Evolutionary conservation across 2,888 invertebrate genomes (phyloP), one percentile per base, ranked within the genome.

Genomic region (Exocentrus adspersus): DNA sequence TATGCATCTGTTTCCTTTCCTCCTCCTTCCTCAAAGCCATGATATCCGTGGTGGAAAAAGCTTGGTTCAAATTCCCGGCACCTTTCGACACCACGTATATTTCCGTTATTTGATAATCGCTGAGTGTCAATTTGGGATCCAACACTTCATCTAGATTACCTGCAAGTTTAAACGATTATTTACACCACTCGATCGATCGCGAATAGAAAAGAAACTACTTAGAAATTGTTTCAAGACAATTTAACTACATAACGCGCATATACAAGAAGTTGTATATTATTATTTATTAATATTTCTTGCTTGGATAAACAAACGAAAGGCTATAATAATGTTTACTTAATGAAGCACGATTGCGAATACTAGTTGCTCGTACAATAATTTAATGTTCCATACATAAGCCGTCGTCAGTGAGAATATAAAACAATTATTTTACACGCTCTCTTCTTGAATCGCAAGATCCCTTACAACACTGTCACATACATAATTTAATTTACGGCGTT

Each of bases 31-130:
- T 84, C 41, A 87, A 78, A 0, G 85, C 86, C 84, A 87, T 86
- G 70, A 87, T 86, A 72, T 88, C 86, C 54, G 75, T 80, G 0
- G 80, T 75, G 0, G 83, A 81, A 63, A 82, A 81, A 4, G 80
- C 75, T 71, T 85, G 85, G 21, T 83, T 82, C 60, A 86, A 80
- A 62, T 84, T 78, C 14, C 83, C 82, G 1, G 85, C 82, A 28
- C 86, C 85, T 69, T 85, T 86, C 5, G 85, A 82, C 43, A 87
- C 88, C 20, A 89, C 80, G 65, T 86, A 86, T 46, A 91, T 86
- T 80, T 90, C 90, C 65, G 88, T 88, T 46, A 89, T 84, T 66
- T 87, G 86, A 76, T 89, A 90, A 77, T 89, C 89, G 56, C 86
- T 86, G 45, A 90, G 80, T 1, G 87, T 86, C 69, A 86, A 78